Percentiles rank a stretch among this genome's conserved stretches.
Conservation (phyloP, 1,140 invertebrate species). For the Magallana angulata region DNA sequence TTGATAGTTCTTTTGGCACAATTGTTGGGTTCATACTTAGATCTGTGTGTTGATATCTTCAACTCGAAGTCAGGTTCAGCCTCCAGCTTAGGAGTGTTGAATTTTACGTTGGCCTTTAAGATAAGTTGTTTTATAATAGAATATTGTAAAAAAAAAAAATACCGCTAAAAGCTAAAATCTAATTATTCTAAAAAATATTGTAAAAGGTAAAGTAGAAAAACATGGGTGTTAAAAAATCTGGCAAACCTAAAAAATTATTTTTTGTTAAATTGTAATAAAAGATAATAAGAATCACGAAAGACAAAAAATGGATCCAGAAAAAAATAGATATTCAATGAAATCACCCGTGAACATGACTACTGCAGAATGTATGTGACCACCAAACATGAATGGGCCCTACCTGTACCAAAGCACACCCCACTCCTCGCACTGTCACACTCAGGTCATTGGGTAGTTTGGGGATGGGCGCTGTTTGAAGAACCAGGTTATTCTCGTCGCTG, state of each 20-base stretch:
- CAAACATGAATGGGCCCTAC: constrained; percentile 62
- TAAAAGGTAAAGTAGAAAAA: too few species aligned
- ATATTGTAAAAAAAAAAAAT: neutral
- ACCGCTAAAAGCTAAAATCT: neutral
- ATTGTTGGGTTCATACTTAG: constrained; percentile 57
- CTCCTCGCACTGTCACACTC: constrained; percentile 86
- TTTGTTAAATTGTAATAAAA: too few species aligned
- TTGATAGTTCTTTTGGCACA: constrained; percentile 66
- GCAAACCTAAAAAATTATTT: too few species aligned
- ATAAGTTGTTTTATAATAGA: neutral
- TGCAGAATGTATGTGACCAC: too few species aligned
- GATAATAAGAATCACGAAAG: too few species aligned
- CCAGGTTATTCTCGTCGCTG: constrained; percentile 69
- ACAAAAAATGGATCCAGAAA: too few species aligned
- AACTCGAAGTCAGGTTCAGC: constrained; percentile 65
- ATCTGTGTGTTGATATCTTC: constrained; percentile 57
- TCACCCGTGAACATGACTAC: too few species aligned
- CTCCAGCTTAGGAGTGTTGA: constrained; percentile 66
- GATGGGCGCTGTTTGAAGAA: constrained; percentile 65
- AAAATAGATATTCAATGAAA: too few species aligned
- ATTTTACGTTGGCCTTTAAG: constrained; percentile 71
- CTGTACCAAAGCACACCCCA: constrained; percentile 91
- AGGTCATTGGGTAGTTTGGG: constrained; percentile 55
- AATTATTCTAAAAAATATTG: too few species aligned
- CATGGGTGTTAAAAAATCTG: too few species aligned